Evolutionary conservation across 35 echinoderm and acorn worm species (phyloP), one percentile per base, ranked within the genome.

Genomic region (Holothuria glaberrima): DNA sequence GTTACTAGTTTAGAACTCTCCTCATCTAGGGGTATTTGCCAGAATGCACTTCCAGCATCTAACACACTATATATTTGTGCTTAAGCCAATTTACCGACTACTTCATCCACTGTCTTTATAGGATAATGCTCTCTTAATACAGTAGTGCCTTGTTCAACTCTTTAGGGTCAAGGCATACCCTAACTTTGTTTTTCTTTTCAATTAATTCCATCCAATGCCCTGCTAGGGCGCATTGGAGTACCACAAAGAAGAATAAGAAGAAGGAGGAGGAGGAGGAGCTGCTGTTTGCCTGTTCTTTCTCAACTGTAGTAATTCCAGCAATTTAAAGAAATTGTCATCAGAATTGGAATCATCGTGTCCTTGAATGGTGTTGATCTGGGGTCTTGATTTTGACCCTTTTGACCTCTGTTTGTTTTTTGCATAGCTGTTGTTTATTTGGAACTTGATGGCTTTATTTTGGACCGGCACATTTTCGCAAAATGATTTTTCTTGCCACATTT

Each of bases 31-130:
- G 75, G 61, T 5, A 94, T 60, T 59, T 94, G 92, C 79, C 88
- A 94, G 59, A 85, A 94, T 66, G 63, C 88, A 83, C 52, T 54
- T 56, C 36, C 68, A 28, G 78, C 77, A 74, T 94, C 88, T 12
- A 93, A 38, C 0, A 76, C 58, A 16, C 73, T 75, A 57, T 87
- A 87, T 32, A 92, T 48, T 75, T 72, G 48, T 6, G 69, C 85
- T 18, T 29, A 46, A 30, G n/a, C n/a, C 19, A 89, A 32, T 60
- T 73, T n/a, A 33, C 31, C 59, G 4, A 58, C 41, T 12, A 93
- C 67, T 72, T 93, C 86, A 31, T 84, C 46, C 5, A 82, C 73
- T 57, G 72, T 78, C 61, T 59, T 63, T 20, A 92, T 88, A 25
- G 59, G 64, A 30, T 81, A 86, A 58, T 77, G 73, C 34, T 90